Base-by-base conservation (phyloP, 92 coral and sea anemone genomes). In the Muricea muricata region DNA sequence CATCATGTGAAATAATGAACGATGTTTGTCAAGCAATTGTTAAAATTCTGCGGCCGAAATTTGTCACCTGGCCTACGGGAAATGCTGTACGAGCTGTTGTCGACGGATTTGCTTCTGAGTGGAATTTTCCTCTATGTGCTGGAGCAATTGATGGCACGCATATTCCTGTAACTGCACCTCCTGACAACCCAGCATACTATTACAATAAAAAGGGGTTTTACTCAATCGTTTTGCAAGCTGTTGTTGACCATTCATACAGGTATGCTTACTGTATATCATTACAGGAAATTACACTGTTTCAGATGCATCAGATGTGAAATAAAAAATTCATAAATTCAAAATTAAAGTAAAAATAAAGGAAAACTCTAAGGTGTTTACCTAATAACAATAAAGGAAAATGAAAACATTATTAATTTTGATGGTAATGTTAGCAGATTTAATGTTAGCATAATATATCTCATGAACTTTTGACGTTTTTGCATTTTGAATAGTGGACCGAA, bases 81-180 rank as follows among this genome's bases (percentile, higher is more conserved):
- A 33, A 76, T 29, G 31, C 42, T 35, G 21, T 76, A 14, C 45
- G 29, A 33, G 69, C 8, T 29, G 45, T 58, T 52, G 68, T 48
- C 35, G 68, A 54, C 15, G 82, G 67, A 23, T 76, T 76, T 76
- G 26, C 40, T 48, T 24, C 34, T 0, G 50, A 31, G 67, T 76
- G 82, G 82, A 21, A 76, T 76, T 76, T 76, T 28, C 82, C 82
- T n/a, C 80, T n/a, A n/a, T n/a, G n/a, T n/a, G n/a, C n/a, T n/a
- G n/a, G n/a, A n/a, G n/a, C n/a, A n/a, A n/a, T n/a, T 15, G 78
- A 71, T 71, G 78, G 78, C 39, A 71, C 78, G 13, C 56, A 41
- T 41, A 71, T 71, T 4, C 78, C 56, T 15, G 42, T 71, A 39
- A 39, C 78, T 20, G 78, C 78, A 3, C 78, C 56, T 71, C 29